These are phyloP conservation scores for Hippotragus niger DNA, from an alignment of 2,113 vertebrate species.

Conservation along the genomic window DNA sequence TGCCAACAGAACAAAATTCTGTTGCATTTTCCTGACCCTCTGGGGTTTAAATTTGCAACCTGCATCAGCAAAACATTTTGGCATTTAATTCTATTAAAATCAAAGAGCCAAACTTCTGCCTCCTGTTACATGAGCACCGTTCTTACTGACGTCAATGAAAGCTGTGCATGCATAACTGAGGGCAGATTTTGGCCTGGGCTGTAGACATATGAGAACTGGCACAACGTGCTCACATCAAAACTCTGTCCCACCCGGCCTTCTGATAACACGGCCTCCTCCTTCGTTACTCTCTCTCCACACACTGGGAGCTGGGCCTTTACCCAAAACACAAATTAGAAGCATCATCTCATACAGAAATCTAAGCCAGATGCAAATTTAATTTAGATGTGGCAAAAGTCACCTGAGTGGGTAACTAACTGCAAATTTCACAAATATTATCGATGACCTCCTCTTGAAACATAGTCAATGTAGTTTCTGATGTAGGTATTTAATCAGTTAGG, in stretches of 20 bases:
- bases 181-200: conserved; percentile 64
- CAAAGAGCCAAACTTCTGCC: conserved; percentile 67
- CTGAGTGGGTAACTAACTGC: neutral
- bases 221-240: neutral
- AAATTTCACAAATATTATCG: neutral
- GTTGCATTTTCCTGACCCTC: conserved; percentile 57
- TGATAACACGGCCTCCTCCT: conserved; percentile 47
- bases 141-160: conserved; percentile 68
- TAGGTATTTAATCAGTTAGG: neutral
- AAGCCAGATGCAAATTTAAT: conserved; percentile 32
- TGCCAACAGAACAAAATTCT: conserved; percentile 26
- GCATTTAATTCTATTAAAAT: conserved; percentile 64
- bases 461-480: neutral
- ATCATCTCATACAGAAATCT: conserved; percentile 9
- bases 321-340: conserved; percentile 34
- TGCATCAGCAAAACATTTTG: conserved; percentile 64
- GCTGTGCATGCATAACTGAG: conserved; percentile 63
- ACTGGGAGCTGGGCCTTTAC: neutral
- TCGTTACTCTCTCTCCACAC: neutral
- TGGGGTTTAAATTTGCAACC: conserved; percentile 64
- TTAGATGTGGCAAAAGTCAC: neutral
- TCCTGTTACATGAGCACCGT: conserved; percentile 68
- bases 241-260: conserved; percentile 6
- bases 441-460: neutral
- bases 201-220: conserved; percentile 48